phyloP scores from a whole-genome alignment of 2,113 vertebrate species.

The Psilopsiagon aymara region DNA sequence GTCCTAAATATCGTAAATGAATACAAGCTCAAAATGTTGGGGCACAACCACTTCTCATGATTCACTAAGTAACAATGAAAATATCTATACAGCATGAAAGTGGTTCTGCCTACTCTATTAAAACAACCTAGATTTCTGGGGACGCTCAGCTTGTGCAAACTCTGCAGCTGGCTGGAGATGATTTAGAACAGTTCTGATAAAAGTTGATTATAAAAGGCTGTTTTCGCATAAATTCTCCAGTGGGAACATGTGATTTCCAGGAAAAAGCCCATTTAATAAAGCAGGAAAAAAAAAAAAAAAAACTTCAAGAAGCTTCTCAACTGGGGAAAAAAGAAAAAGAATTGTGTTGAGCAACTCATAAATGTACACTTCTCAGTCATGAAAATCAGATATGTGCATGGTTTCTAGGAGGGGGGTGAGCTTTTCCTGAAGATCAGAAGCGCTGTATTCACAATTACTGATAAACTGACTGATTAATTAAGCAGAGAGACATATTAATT shows the following conservation, averaged over 20 bases:
- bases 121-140: background rate
- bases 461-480: slow-evolving; percentile 62
- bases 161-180: background rate
- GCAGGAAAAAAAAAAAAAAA: too few species aligned
- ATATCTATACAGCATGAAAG: background rate
- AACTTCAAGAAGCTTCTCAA: background rate
- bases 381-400: background rate
- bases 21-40: background rate
- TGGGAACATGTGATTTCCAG: background rate
- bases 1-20: background rate
- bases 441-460: slow-evolving; percentile 20
- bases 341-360: background rate
- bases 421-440: slow-evolving; percentile 39
- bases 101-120: background rate
- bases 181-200: background rate
- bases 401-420: background rate
- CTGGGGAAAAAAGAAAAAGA: background rate
- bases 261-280: background rate
- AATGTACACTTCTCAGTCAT: background rate
- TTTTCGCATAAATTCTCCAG: background rate
- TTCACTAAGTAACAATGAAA: background rate
- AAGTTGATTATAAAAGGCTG: background rate
- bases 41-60: background rate
- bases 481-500: slow-evolving; percentile 48
- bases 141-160: background rate